Evolutionary conservation across 2,113 vertebrate species (phyloP).

Genomic region (Podarcis cretensis): DNA sequence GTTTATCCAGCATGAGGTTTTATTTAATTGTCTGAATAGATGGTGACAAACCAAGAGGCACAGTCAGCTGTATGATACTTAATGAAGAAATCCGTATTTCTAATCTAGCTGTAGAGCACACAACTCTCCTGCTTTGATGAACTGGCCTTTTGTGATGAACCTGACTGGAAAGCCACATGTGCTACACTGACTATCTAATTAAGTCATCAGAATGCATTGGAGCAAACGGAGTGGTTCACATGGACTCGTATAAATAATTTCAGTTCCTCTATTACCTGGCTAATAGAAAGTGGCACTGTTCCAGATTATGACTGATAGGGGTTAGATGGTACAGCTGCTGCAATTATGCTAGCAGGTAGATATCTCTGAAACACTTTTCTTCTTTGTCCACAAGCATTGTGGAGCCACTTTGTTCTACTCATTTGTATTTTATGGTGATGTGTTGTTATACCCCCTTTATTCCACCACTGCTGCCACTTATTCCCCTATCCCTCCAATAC

Average conservation of each 20-base stretch:
- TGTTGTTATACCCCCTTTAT: not conserved
- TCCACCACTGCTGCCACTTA: fast-evolving
- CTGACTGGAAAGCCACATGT: slow-evolving; percentile 70
- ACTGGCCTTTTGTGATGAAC: slow-evolving; percentile 73
- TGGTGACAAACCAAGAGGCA: slow-evolving; percentile 59
- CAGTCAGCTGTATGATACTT: slow-evolving; percentile 50
- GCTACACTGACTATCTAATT: slow-evolving; percentile 70
- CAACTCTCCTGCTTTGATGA: slow-evolving; percentile 64
- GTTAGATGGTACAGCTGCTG: slow-evolving; percentile 63
- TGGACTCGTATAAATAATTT: slow-evolving; percentile 73
- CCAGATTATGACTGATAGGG: slow-evolving; percentile 84
- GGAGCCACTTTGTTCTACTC: slow-evolving; percentile 23
- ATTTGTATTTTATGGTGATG: not conserved
- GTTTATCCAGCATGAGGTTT: slow-evolving; percentile 41
- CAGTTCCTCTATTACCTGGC: slow-evolving; percentile 73
- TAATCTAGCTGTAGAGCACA: slow-evolving; percentile 64
- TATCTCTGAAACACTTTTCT: slow-evolving; percentile 35
- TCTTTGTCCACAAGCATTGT: slow-evolving; percentile 3
- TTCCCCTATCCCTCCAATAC: not conserved
- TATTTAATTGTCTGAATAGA: slow-evolving; percentile 74
- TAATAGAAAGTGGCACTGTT: slow-evolving; percentile 80
- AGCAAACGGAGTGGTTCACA: slow-evolving; percentile 66
- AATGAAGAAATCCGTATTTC: slow-evolving; percentile 71
- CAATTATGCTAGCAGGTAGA: slow-evolving; percentile 62
- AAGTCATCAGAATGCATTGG: slow-evolving; percentile 80